These are phyloP conservation scores for Pristionchus japonicus DNA, from an alignment of 2,888 invertebrate genomes.

Conservation along the genomic window DNA sequence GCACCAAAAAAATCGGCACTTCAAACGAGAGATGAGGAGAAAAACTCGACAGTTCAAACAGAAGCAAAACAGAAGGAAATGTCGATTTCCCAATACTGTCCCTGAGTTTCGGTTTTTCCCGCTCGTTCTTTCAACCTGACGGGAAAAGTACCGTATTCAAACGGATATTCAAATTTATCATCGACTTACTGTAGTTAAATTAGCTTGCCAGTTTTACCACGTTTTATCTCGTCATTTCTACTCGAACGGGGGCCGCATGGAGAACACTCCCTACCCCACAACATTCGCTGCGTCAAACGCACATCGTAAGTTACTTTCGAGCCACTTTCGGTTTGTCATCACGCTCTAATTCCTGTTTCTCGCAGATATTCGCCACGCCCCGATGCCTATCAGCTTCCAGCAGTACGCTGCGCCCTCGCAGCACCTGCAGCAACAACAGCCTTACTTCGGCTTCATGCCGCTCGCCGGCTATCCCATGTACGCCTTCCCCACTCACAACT, in stretches of 20 bases:
- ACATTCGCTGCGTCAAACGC: not conserved
- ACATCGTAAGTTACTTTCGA: not conserved
- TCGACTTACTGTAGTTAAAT: not conserved
- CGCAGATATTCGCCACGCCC: not conserved
- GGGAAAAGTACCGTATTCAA: too few relatives aligned
- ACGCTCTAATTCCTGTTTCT: not conserved
- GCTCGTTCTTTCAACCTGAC: not conserved
- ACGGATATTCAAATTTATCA: not conserved
- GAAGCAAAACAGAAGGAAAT: not conserved
- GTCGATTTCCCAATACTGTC: not conserved
- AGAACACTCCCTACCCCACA: not conserved
- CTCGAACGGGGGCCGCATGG: not conserved
- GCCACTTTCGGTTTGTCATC: not conserved
- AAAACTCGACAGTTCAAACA: not conserved
- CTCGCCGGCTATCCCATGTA: not conserved
- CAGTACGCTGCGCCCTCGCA: not conserved
- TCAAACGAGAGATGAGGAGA: too few relatives aligned
- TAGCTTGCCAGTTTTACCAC: not conserved
- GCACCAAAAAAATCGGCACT: not conserved
- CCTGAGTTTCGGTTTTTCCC: not conserved
- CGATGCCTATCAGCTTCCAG: not conserved
- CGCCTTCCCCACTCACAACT: constrained; percentile 3
- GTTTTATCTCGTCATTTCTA: not conserved
- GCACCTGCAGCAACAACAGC: not conserved
- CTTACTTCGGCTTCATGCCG: not conserved